Evolutionary conservation across 2,888 invertebrate species (phyloP).

Genomic region (Ornithoptera priamus): DNA sequence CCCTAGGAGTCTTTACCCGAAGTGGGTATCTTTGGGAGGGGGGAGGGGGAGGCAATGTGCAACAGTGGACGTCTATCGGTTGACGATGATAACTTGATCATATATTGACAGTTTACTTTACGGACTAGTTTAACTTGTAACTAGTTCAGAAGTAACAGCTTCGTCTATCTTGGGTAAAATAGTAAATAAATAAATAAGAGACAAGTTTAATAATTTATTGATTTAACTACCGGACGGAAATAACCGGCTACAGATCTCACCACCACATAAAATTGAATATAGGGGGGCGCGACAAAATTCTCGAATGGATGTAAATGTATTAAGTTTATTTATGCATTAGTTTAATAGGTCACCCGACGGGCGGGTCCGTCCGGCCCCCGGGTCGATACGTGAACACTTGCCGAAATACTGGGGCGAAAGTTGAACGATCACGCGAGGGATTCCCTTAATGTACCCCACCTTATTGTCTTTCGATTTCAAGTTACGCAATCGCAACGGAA

Average conservation of each 20-base stretch:
- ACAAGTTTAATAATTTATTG: not conserved
- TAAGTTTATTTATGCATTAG: constrained; percentile 14
- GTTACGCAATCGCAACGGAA: too few species aligned
- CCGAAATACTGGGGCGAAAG: constrained; percentile 11
- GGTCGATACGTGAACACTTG: constrained; percentile 4
- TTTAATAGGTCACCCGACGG: constrained; percentile 16
- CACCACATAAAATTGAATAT: constrained; percentile 3
- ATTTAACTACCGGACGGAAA: not conserved
- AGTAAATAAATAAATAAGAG: too few species aligned
- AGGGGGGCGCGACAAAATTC: not conserved
- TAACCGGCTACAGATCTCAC: not conserved
- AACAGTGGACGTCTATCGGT: too few species aligned
- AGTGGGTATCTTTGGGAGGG: too few species aligned
- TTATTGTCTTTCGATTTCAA: not conserved
- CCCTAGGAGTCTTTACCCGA: too few species aligned
- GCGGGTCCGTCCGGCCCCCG: not conserved
- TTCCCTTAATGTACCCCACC: not conserved
- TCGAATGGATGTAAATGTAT: not conserved
- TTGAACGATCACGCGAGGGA: constrained; percentile 1
- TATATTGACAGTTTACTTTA: too few species aligned
- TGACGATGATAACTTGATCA: too few species aligned
- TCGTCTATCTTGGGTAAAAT: too few species aligned
- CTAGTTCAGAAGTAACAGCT: too few species aligned
- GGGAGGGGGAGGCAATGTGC: too few species aligned
- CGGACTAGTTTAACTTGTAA: too few species aligned